Evolutionary conservation across 2,797 vertebrate genomes (phyloP), one percentile per base, ranked within the genome.

Genomic region (Sebastes trivittatus): DNA sequence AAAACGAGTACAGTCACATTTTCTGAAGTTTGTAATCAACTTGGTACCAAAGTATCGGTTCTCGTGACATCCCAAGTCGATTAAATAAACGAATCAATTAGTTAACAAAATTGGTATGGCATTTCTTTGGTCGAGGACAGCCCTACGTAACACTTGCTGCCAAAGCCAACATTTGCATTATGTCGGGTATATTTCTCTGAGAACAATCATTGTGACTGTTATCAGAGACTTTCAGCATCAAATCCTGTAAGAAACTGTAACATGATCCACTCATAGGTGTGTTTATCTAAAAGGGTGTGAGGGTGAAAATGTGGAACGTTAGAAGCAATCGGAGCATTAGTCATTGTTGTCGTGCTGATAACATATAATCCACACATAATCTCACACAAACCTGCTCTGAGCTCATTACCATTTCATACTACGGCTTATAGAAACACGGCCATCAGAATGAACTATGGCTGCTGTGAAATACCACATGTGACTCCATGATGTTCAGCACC

Each of bases 251-350:
- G 59, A 69, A 66, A 10, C 0, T 18, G 55, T 61, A n/a, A 55
- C 64, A 42, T 54, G 6, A 22, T 71, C 4, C 25, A 59, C 2
- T 23, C 22, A 4, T 16, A 65, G 20, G 49, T 14, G 8, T 77
- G 13, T 84, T 69, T 72, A 75, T 22, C 22, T 68, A 49, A 32
- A 30, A 56, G 49, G 78, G 83, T 56, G 77, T 46, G 60, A 62
- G 20, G 36, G 7, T 27, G 36, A 29, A 63, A 25, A 70, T 32
- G n/a, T 72, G 30, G 11, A 36, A 7, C 13, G 5, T 42, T 54
- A 13, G 9, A 20, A 36, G 32, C 23, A 64, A 32, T 0, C 2
- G 6, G 25, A 73, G 30, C 18, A 23, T 55, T 36, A 63, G 14
- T 42, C 2, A 34, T 18, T 13, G 16, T 32, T 38, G 32, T 23